Evolutionary conservation across 2,113 vertebrate genomes (phyloP), one percentile per base, ranked within the genome.

Genomic region (Neotoma lepida): DNA sequence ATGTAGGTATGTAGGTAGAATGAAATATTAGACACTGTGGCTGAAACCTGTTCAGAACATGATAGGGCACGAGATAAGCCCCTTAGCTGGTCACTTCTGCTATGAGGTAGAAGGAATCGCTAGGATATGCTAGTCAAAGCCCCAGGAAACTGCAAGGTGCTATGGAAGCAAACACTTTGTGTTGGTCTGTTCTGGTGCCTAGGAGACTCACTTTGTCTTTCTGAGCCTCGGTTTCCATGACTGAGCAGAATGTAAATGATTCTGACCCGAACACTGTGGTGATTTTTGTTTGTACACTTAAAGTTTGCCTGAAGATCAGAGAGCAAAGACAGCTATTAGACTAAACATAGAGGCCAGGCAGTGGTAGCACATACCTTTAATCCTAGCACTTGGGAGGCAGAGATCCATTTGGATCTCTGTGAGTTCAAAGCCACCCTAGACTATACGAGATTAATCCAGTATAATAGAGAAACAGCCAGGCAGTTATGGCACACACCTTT

Each of bases 191-290:
- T 82, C 51, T 49, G 12, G 66, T 91, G 26, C 17, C 73, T 66
- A 9, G 13, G 20, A 76, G 90, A 89, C 49, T 87, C 58, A 20
- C 74, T 87, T 66, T 66, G 64, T 13, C 39, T 89, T 90, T 84
- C 68, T 64, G 61, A 94, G 73, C 3, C 86, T 89, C 33, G 22
- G 30, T 94, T 91, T 89, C 66, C 85, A 95, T 56, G 70, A 30
- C 44, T 54, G 44, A 88, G 35, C 90, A 90, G 56, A 74, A 82
- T 33, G 35, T 56, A 7, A 41, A 44, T 46, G 17, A 44, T 58
- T 76, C 54, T 58, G n/a, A 86, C 35, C 22, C 20, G 2, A 81
- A 88, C 20, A 73, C 0, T 51, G 49, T 49, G 49, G 49, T 51
- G 2, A 51, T 35, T 51, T 51, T 51, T 51, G 49, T 12, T 51